Percentiles rank a stretch among this genome's conserved stretches.
These are phyloP conservation scores for Porites lobata DNA, from an alignment of 92 coral and sea anemone genomes.

Conservation along the genomic window DNA sequence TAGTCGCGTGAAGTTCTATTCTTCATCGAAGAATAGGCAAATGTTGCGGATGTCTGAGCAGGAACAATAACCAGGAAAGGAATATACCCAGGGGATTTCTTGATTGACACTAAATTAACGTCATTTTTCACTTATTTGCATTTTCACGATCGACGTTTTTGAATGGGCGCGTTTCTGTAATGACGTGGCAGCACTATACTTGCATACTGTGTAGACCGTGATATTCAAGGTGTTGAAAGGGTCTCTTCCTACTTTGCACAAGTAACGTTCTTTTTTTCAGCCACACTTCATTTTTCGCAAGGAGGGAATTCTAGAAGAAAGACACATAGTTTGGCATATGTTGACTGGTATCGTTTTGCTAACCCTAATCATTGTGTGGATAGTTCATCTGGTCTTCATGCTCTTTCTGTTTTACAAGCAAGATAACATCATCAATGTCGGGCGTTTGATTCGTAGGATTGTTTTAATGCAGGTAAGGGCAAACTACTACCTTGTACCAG, in stretches of 20 bases:
- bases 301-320: constrained; percentile 7
- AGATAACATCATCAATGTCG: constrained; percentile 10
- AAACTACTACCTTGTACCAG: constrained; percentile 5
- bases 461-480: not conserved
- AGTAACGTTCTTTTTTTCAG: constrained; percentile 46
- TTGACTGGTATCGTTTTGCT: constrained; percentile 55
- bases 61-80: no score
- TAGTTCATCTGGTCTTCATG: constrained; percentile 16
- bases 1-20: no score
- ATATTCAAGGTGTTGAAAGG: constrained; percentile 28
- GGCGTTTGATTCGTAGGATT: not conserved
- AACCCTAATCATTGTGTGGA: not conserved
- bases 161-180: no score
- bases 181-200: constrained; percentile 39
- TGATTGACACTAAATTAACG: no score
- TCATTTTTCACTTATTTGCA: no score
- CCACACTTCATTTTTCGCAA: constrained; percentile 21
- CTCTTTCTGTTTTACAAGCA: constrained; percentile 18
- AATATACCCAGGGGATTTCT: no score
- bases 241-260: constrained; percentile 41
- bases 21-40: no score
- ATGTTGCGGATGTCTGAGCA: no score
- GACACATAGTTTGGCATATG: constrained; percentile 42
- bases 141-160: no score
- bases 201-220: constrained; percentile 41